Evolutionary conservation across 2,113 vertebrate genomes (phyloP), one percentile per base, ranked within the genome.

Genomic region (Periophthalmodon schlosseri): DNA sequence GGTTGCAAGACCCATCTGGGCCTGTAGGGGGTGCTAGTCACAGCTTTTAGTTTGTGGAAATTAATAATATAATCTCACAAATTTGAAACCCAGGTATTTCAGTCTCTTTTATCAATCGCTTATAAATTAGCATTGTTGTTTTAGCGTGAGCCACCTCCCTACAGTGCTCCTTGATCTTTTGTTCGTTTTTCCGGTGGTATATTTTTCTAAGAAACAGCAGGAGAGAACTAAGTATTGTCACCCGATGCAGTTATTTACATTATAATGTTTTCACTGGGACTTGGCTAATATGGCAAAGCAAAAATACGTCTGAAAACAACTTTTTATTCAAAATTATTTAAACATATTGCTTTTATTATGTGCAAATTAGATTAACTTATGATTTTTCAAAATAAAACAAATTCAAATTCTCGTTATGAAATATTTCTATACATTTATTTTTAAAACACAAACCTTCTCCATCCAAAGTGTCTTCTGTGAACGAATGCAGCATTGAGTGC

Each of bases 321-420:
- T 36, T 36, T 36, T 36, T 36, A n/a, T 44, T 44, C 39, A 44
- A 44, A 44, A 44, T 44, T 10, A 44, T 44, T 44, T 44, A 44
- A 44, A 44, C 39, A 44, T 28, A 28, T 44, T 44, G 89, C 74
- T 89, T 89, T 90, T 94, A 93, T 93, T 92, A 90, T 9, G 11
- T 39, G 36, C 68, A 70, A 74, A 85, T 78, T 79, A 74, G 72
- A 77, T 83, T 54, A 76, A 82, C 21, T 71, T 46, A 0, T 24
- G 13, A 8, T 5, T 65, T 58, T 73, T 73, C 69, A 82, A 58
- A 20, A 58, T 14, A 14, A 3, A 60, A 60, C 24, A 15, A 28
- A 60, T 15, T 9, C 57, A 33, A 60, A 21, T 2, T 23, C 3
- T 7, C 3, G 1, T 52, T 18, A 20, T 4, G 5, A 52, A 52